phyloP scores from a whole-genome alignment of 2,113 vertebrate species.

The Progne subis region DNA sequence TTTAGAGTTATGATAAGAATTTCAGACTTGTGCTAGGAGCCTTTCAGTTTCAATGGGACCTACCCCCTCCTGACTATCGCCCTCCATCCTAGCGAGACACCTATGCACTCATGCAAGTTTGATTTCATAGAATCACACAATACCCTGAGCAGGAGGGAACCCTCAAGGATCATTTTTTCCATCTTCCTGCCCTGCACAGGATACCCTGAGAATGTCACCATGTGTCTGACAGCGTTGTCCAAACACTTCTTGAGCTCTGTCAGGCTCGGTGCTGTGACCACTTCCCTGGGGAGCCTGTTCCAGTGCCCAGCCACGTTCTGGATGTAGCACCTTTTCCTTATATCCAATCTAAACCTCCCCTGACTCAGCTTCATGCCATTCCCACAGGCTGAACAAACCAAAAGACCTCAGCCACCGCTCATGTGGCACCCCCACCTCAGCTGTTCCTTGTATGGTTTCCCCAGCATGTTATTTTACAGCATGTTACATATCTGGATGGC shows the following conservation, averaged over 20 bases:
- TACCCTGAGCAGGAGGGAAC: background rate
- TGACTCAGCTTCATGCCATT: background rate
- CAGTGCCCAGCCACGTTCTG: background rate
- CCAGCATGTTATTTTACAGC: background rate
- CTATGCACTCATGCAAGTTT: background rate
- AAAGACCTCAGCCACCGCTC: background rate
- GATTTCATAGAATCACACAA: background rate
- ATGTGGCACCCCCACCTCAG: background rate
- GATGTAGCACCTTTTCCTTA: background rate
- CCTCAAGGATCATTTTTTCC: background rate
- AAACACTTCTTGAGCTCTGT: background rate
- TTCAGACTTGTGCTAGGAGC: background rate
- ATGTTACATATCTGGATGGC: background rate
- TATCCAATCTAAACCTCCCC: background rate
- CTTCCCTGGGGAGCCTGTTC: background rate
- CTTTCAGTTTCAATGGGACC: background rate
- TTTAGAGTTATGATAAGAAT: background rate
- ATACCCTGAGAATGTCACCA: background rate
- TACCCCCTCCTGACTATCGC: accelerated
- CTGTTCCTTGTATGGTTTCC: accelerated
- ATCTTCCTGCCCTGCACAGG: background rate
- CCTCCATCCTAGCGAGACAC: background rate
- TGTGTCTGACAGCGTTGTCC: background rate
- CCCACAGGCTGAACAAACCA: background rate
- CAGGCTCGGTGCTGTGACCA: background rate